Evolutionary conservation across 2,888 invertebrate species (phyloP), one percentile per base, ranked within the genome.

Genomic region (Tenthredo distinguenda): DNA sequence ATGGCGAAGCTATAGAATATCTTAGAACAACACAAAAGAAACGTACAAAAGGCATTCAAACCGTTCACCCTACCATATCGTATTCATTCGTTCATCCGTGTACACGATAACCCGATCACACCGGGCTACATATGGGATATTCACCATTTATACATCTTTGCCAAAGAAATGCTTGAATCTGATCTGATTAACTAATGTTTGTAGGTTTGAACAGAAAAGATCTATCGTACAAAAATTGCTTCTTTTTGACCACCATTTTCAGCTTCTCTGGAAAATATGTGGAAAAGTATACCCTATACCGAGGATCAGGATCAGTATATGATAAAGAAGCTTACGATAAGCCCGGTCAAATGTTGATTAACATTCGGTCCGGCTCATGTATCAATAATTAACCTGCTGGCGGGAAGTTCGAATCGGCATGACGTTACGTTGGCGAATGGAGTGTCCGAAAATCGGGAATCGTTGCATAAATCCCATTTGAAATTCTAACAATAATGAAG

Each of bases 11-110:
- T 40, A n/a, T 47, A 6, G n/a, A 74, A 40, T 21, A 21, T 55
- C 26, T 55, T 10, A 21, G 7, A 77, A 77, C 55, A 50, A 37
- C 34, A 77, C 55, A 77, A 50, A 31, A 55, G 77, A 55, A 55
- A 77, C 43, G 1, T 71, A 74, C 74, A 74, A 74, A 74, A 40
- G 74, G 21, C 12, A 74, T 74, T 74, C 74, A 74, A 43, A 26
- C 40, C 12, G 74, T 74, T 74, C 43, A 74, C 43, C 74, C 74
- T n/a, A 21, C 40, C 43, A 26, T 74, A 26, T 74, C 40, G 43
- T 43, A 43, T 26, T 43, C 74, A 74, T 74, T 43, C 43, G 43
- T 74, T 43, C 43, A 74, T 43, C 74, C 74, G 74, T 74, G 74
- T 40, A 74, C 26, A 43, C 43, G 74, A 43, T 43, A 40, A 74